Evolutionary conservation across 2,113 vertebrate genomes (phyloP).

Genomic region (Arizona elegans): DNA sequence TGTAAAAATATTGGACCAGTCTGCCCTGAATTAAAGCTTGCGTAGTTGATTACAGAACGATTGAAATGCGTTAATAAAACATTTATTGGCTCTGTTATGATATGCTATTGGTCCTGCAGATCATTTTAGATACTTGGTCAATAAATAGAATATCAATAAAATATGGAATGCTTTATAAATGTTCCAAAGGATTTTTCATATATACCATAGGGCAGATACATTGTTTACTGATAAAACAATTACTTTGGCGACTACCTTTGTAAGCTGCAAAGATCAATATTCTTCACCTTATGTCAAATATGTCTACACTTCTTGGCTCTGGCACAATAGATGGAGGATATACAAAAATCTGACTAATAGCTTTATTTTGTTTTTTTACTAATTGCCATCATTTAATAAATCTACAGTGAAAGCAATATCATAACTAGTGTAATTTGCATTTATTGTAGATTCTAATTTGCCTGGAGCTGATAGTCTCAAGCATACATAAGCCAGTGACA

Average conservation of each 20-base stretch:
- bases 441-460: conserved; percentile 24
- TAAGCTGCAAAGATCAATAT: conserved; percentile 16
- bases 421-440: conserved; percentile 9
- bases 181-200: conserved; percentile 13
- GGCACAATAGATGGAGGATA: background rate
- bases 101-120: background rate
- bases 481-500: conserved; percentile 21
- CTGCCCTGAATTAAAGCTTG: background rate
- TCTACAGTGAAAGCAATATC: conserved; percentile 10
- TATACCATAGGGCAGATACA: conserved; percentile 14
- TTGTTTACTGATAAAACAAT: conserved; percentile 9
- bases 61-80: background rate
- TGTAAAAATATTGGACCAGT: background rate
- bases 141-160: background rate
- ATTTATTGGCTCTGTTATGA: background rate
- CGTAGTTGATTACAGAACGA: background rate
- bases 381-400: conserved; percentile 30
- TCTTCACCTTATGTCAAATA: conserved; percentile 9
- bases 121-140: background rate
- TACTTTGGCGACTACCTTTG: conserved; percentile 18
- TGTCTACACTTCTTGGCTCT: background rate
- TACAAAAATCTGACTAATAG: background rate
- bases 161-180: background rate
- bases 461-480: background rate
- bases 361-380: conserved; percentile 6